Percentiles rank a stretch among this genome's conserved stretches.
Conservation (phyloP, 2,888 invertebrate genomes). For the Margaritifera margaritifera region DNA sequence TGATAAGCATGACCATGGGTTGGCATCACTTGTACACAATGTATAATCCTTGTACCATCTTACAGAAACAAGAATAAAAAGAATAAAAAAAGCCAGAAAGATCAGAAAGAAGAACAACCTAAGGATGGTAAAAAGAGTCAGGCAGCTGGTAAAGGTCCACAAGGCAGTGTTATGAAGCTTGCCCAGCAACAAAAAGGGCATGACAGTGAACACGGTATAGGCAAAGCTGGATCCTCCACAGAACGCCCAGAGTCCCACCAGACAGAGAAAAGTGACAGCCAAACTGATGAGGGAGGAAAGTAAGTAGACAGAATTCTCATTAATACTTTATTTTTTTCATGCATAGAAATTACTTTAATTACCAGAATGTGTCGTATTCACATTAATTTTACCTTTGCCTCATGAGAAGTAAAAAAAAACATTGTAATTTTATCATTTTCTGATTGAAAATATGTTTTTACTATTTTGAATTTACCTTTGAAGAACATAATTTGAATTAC, state of each 20-base stretch:
- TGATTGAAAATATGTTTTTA: no score
- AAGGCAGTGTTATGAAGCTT: constrained; percentile 47
- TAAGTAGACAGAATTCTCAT: constrained; percentile 18
- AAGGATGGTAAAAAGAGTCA: constrained; percentile 65
- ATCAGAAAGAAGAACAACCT: constrained; percentile 43
- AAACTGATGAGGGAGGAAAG: constrained; percentile 50
- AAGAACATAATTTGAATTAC: no score
- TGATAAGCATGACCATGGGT: no score
- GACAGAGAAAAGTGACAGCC: constrained; percentile 66
- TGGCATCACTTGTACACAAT: no score
- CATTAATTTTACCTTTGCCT: no score
- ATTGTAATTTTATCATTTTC: no score
- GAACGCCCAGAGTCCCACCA: constrained; percentile 71
- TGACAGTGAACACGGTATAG: constrained; percentile 54
- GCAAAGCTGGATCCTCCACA: constrained; percentile 54
- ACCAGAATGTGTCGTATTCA: no score
- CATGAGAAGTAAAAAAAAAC: no score
- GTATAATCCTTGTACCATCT: no score
- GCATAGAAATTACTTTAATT: no score
- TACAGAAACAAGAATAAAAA: constrained; percentile 26
- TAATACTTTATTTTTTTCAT: background rate
- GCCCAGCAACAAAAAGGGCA: constrained; percentile 54
- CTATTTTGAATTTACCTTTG: no score
- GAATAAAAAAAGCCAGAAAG: constrained; percentile 43
- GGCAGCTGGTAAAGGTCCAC: constrained; percentile 49